Evolutionary conservation across 2,888 invertebrate genomes (phyloP), one percentile per base, ranked within the genome.

Genomic region (Phaonia tiefii): DNA sequence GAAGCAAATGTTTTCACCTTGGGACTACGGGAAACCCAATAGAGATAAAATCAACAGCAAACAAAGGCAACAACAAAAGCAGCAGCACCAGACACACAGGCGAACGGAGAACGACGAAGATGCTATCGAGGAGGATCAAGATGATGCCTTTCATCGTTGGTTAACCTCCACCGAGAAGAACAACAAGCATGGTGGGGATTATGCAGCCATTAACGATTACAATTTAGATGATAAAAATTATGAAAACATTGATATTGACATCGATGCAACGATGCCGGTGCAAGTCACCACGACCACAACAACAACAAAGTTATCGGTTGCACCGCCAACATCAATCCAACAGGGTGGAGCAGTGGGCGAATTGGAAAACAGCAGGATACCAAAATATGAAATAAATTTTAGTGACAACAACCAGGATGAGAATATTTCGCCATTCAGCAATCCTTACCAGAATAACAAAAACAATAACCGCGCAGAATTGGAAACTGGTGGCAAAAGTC

Each of bases 121-220:
- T 69, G 87, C 87, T 75, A 86, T 86, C 84, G 86, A 42, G 39
- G 86, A 84, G 78, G 85, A 85, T 69, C 85, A 86, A 58, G 88
- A 88, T 81, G 88, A 89, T 85, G 88, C 88, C 72, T 89, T 89
- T 66, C 88, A 89, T 84, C 88, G 88, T 42, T 89, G 88, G 88
- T 85, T 89, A 83, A 88, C 88, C 82, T 89, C 89, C 51, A 88
- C 89, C 71, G 89, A 89, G 84, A 86, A 84, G 65, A 88, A 86
- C 72, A 83, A 81, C 42, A 84, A 84, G 63, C 75, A 75, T 49
- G 76, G 69, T 80, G 65, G 39, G 5, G 49, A 26, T 22, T 75
- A 63, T 58, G 73, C 56, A 60, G 75, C 25, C 42, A 51, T 42
- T n/a, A 77, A 54, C 58, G 81, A 81, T 46, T 81, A 66, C 15